Evolutionary conservation across 1,140 invertebrate species (phyloP).

Genomic region (Orius insidiosus): DNA sequence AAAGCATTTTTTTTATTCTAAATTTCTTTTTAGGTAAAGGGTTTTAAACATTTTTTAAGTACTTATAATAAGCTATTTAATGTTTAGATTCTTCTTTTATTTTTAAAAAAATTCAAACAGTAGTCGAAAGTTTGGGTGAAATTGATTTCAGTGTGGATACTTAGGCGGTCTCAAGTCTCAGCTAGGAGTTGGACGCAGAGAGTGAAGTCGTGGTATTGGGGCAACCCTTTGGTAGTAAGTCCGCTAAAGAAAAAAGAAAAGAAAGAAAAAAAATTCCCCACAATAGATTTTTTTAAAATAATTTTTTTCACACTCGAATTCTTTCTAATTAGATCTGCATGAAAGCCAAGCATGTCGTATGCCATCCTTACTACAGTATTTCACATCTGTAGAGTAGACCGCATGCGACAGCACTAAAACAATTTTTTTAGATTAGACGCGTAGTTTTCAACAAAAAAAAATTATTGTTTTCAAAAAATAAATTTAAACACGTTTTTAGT

Average conservation of each 20-base stretch:
- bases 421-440: background rate
- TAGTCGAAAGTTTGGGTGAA: slow-evolving; percentile 14
- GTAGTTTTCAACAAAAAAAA: background rate
- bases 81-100: too few species aligned
- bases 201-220: slow-evolving; percentile 89
- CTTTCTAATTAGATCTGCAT: slow-evolving; percentile 17
- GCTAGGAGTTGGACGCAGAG: slow-evolving; percentile 80
- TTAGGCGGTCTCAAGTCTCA: slow-evolving; percentile 76
- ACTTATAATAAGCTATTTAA: too few species aligned
- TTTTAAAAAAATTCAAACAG: background rate
- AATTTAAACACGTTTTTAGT: too few species aligned
- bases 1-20: too few species aligned
- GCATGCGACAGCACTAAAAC: slow-evolving; percentile 7
- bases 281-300: slow-evolving; percentile 29
- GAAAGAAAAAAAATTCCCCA: slow-evolving; percentile 1
- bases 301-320: slow-evolving; percentile 26
- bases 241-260: slow-evolving; percentile 1
- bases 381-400: slow-evolving; percentile 16
- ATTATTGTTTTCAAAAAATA: background rate
- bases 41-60: too few species aligned
- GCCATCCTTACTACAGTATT: slow-evolving; percentile 16
- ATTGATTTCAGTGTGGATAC: slow-evolving; percentile 58
- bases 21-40: too few species aligned
- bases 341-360: slow-evolving; percentile 9
- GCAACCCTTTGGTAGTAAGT: slow-evolving; percentile 87